Evolutionary conservation across 2,797 vertebrate species (phyloP), one percentile per base, ranked within the genome.

Genomic region (Falco naumanni): DNA sequence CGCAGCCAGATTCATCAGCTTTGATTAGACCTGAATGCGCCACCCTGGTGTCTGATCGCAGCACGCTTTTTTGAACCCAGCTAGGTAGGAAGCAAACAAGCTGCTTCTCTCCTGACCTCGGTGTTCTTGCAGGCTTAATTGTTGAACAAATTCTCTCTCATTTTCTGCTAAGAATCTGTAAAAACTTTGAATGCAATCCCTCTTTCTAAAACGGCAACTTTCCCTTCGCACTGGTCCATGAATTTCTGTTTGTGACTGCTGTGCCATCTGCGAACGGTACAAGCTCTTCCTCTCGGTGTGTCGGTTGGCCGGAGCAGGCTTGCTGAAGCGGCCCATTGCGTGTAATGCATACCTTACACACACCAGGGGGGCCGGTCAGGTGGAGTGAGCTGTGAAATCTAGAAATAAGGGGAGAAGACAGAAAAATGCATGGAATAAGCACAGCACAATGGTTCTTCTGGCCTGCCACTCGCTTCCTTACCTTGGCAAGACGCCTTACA

Each of bases 271-370:
- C n/a, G 22, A 17, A 18, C 14, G 8, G 20, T 60, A 9, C 14
- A 5, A 1, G 18, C 25, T 60, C 31, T 53, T 68, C 82, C n/a
- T 77, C 16, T 21, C 0, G 0, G 6, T 0, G 2, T 6, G 10
- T 31, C 1, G 0, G 34, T 4, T 16, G 21, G 45, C 24, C 31
- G 34, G 59, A 64, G 63, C 39, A 28, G 31, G 20, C 4, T 0
- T 34, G 33, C 29, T 21, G 34, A 24, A 60, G 57, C 47, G 25
- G 13, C 10, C 9, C 28, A 24, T 47, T 78, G 74, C 50, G 3
- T 19, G 31, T 43, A 5, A 7, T 4, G 16, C 20, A 11, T 8
- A 37, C 4, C 1, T 61, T 54, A 21, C 10, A 5, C 4, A 45
- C 45, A 2, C 25, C 19, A 4, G 13, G 43, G 57, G 15, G 8